Evolutionary conservation across 92 coral and sea anemone genomes (phyloP).

Genomic region (Porites rus): DNA sequence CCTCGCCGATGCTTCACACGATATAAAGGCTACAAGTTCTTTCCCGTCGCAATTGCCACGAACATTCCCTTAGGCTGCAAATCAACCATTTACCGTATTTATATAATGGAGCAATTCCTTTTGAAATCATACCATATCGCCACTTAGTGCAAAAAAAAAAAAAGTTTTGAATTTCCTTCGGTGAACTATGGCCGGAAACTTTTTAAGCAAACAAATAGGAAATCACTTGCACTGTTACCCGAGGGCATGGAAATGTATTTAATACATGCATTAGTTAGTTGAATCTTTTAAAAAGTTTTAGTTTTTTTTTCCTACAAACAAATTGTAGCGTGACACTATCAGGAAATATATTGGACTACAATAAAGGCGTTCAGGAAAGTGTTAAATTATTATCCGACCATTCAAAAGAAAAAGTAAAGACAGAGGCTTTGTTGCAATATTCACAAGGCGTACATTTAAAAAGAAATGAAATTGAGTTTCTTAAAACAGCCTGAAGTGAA

Average conservation of each 20-base stretch:
- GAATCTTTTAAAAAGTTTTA: background rate
- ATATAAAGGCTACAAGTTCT: no score
- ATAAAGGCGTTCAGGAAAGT: background rate
- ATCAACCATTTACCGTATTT: background rate
- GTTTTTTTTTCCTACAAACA: background rate
- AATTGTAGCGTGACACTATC: background rate
- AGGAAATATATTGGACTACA: background rate
- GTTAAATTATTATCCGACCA: background rate
- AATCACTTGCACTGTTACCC: background rate
- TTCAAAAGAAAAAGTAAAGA: background rate
- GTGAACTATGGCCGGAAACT: conserved; percentile 7
- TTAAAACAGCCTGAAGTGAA: no score
- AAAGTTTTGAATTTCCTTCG: background rate
- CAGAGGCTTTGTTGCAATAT: background rate
- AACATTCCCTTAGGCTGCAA: background rate
- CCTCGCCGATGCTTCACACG: background rate
- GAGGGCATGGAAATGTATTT: background rate
- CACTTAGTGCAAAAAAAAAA: background rate
- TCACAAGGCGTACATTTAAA: no score
- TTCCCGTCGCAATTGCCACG: background rate
- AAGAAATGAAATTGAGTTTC: no score
- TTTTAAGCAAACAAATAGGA: conserved; percentile 25
- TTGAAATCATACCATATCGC: background rate
- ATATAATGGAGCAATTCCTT: background rate
- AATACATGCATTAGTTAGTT: background rate